Percentiles rank a stretch among this genome's conserved stretches.
Evolutionary conservation across 1,140 invertebrate genomes (phyloP).

Genomic region (Homalodisca vitripennis): DNA sequence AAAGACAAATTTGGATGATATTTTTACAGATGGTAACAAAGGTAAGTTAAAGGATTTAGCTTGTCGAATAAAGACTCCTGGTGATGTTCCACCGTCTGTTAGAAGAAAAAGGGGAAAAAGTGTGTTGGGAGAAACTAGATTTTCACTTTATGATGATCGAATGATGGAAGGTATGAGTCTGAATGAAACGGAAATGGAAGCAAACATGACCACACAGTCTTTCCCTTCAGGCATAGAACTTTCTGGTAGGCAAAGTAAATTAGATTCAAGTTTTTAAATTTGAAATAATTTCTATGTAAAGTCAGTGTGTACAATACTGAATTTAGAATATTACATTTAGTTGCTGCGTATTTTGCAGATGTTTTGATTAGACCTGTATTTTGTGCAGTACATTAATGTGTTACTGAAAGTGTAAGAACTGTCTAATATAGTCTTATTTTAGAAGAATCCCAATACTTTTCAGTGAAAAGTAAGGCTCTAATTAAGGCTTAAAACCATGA

Average conservation of each 20-base stretch:
- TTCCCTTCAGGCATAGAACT: constrained; percentile 12
- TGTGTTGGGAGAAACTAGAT: constrained; percentile 52
- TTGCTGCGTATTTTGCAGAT: no score
- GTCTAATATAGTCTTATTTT: no score
- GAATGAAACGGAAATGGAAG: not conserved
- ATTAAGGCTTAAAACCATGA: no score
- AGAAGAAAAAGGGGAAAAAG: constrained; percentile 60
- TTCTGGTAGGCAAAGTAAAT: constrained; percentile 4
- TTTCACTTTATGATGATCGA: constrained; percentile 83
- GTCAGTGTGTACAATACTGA: no score
- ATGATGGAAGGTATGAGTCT: constrained; percentile 60
- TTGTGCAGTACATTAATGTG: no score
- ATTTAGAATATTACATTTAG: no score
- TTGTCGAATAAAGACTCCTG: constrained; percentile 76
- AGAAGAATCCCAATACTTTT: no score
- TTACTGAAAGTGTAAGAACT: no score
- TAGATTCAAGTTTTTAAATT: constrained; percentile 19
- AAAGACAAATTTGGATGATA: constrained; percentile 57
- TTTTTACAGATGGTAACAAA: constrained; percentile 58
- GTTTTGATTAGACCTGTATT: no score
- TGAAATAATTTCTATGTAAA: not conserved
- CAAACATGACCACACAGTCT: constrained; percentile 1
- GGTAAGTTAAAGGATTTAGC: constrained; percentile 68
- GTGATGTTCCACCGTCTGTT: constrained; percentile 73
- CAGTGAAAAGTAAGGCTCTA: no score